phyloP scores from a whole-genome alignment of 2,113 vertebrate species.

The Morphnarchus princeps region DNA sequence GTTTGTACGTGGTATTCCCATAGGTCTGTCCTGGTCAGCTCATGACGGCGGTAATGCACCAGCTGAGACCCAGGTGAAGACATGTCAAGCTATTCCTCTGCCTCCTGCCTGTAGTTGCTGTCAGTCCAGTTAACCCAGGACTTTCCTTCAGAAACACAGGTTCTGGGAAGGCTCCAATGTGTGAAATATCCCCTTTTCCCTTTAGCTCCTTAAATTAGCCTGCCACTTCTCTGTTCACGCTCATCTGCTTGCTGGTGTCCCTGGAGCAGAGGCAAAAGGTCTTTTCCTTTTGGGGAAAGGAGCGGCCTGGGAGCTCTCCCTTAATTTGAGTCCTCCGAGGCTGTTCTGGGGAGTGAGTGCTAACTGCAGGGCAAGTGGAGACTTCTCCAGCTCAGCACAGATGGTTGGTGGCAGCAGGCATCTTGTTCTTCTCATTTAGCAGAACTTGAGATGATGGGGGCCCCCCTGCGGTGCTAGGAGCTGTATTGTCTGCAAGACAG shows the following conservation, averaged over 20 bases:
- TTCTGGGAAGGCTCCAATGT: background rate
- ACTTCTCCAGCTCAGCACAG: background rate
- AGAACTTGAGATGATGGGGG: background rate
- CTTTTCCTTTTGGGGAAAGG: background rate
- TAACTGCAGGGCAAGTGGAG: background rate
- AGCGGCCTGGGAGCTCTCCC: background rate
- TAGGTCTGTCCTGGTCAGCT: background rate
- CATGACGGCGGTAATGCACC: background rate
- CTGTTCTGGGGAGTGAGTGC: background rate
- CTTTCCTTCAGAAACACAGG: background rate
- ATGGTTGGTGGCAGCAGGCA: conserved; percentile 11
- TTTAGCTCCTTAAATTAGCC: background rate
- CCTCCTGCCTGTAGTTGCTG: background rate
- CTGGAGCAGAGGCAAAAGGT: background rate
- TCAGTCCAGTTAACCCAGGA: background rate
- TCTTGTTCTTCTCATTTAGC: conserved; percentile 12
- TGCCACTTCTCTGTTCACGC: background rate
- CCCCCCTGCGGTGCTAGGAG: background rate
- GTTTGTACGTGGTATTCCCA: rapidly evolving
- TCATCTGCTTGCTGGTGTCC: background rate
- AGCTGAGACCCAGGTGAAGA: background rate
- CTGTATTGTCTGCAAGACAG: background rate
- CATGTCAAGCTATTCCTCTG: background rate
- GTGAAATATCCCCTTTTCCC: background rate
- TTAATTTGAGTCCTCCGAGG: background rate